Conservation (phyloP, 2,113 vertebrate genomes). For the Theristicus caerulescens region DNA sequence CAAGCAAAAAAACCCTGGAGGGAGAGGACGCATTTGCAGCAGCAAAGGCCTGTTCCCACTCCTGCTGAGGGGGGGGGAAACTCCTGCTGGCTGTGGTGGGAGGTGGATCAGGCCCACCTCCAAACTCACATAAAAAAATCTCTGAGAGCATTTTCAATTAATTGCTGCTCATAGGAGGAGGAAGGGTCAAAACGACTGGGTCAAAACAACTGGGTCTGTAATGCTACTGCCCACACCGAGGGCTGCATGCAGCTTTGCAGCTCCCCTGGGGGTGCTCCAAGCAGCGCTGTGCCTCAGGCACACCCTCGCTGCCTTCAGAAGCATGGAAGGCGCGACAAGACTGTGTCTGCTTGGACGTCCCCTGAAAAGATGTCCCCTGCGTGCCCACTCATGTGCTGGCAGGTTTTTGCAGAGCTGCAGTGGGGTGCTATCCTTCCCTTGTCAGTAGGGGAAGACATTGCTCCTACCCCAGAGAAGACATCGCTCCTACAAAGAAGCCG, state of each 20-base stretch:
- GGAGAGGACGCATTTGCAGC: neutral
- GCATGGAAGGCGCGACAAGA: neutral
- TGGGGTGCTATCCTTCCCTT: neutral
- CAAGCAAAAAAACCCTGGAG: neutral
- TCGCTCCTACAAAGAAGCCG: neutral
- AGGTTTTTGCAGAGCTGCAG: neutral
- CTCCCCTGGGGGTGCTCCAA: neutral
- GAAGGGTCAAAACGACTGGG: neutral
- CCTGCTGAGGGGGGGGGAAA: neutral
- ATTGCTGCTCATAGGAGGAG: neutral
- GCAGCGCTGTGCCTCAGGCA: neutral
- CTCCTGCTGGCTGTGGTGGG: neutral
- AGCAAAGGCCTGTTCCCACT: neutral
- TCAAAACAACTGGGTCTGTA: neutral
- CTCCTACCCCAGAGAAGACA: neutral
- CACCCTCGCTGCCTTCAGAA: conserved; percentile 7
- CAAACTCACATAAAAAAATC: neutral
- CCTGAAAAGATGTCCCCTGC: neutral
- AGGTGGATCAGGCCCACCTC: neutral
- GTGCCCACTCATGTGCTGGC: neutral
- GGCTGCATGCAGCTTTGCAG: neutral
- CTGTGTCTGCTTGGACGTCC: neutral
- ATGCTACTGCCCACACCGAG: neutral
- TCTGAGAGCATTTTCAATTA: neutral
- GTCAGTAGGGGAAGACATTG: neutral